phyloP scores from a whole-genome alignment of 1,140 invertebrate genomes.

The Amyelois transitella region DNA sequence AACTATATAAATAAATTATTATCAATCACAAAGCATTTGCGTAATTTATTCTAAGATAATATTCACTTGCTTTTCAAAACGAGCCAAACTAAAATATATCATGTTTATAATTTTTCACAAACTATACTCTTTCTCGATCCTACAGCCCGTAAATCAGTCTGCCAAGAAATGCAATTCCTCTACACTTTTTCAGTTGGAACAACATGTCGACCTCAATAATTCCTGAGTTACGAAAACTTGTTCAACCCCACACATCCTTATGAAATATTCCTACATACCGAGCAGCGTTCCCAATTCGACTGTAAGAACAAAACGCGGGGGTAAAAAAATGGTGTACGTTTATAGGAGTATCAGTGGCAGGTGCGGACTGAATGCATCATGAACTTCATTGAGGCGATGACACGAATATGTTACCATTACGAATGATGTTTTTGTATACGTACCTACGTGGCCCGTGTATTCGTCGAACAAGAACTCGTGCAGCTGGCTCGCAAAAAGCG shows the following conservation, averaged over 20 bases:
- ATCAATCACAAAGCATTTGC: too few relatives aligned
- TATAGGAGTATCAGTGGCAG: slow-evolving; percentile 10
- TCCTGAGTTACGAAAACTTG: background rate
- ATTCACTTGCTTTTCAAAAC: too few relatives aligned
- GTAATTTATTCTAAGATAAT: too few relatives aligned
- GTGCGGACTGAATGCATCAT: slow-evolving; percentile 13
- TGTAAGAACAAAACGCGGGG: slow-evolving; percentile 3
- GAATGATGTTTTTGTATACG: slow-evolving; percentile 2
- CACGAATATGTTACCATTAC: slow-evolving; percentile 12
- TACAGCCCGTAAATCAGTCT: too few relatives aligned
- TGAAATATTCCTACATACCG: slow-evolving; percentile 15
- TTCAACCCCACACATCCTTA: background rate
- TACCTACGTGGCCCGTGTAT: background rate
- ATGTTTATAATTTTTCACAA: too few relatives aligned
- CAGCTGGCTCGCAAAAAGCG: slow-evolving; percentile 10
- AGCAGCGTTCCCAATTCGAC: slow-evolving; percentile 16
- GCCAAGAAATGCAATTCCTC: too few relatives aligned
- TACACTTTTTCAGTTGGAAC: slow-evolving; percentile 2
- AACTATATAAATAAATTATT: too few relatives aligned
- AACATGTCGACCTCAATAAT: slow-evolving; percentile 7
- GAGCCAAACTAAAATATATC: too few relatives aligned
- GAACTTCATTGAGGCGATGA: slow-evolving; percentile 11
- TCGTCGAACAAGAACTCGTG: background rate
- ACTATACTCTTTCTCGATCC: too few relatives aligned
- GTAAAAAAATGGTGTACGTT: slow-evolving; percentile 10